Evolutionary conservation across 2,113 vertebrate genomes (phyloP).

Genomic region (Scomber scombrus): DNA sequence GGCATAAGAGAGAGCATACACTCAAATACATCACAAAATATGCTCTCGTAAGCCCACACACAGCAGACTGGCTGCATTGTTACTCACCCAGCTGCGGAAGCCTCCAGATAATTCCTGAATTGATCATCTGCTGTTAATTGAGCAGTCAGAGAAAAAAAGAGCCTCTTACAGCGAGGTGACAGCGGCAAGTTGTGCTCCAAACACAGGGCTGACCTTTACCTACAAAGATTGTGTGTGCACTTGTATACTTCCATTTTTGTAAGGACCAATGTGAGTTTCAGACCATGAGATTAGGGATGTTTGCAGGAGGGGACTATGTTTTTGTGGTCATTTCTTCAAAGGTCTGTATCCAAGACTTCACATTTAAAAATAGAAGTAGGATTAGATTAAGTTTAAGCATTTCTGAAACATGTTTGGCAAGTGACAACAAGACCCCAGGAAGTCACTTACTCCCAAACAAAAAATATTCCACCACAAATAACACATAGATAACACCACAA

Average conservation of each 20-base stretch:
- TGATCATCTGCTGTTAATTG: conserved; percentile 57
- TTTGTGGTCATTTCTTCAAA: background rate
- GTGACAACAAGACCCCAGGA: too few species aligned
- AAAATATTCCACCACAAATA: too few species aligned
- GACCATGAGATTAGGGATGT: background rate
- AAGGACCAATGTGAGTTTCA: background rate
- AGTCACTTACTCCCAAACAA: too few species aligned
- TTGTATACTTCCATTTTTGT: conserved; percentile 11
- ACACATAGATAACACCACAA: too few species aligned
- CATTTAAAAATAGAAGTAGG: too few species aligned
- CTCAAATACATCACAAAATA: background rate
- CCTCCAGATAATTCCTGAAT: conserved; percentile 45
- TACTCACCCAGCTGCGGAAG: conserved; percentile 3
- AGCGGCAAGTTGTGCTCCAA: conserved; percentile 44
- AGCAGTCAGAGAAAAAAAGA: conserved; percentile 47
- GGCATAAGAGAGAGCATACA: background rate
- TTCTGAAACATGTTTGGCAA: too few species aligned
- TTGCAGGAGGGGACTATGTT: background rate
- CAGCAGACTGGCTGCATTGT: background rate
- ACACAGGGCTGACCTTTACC: conserved; percentile 71
- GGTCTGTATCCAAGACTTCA: background rate
- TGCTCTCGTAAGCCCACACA: background rate
- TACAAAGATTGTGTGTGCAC: conserved; percentile 41
- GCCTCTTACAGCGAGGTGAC: conserved; percentile 38
- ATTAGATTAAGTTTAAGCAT: too few species aligned